Conservation (phyloP, 2,888 invertebrate genomes). For the Ceramica pisi region DNA sequence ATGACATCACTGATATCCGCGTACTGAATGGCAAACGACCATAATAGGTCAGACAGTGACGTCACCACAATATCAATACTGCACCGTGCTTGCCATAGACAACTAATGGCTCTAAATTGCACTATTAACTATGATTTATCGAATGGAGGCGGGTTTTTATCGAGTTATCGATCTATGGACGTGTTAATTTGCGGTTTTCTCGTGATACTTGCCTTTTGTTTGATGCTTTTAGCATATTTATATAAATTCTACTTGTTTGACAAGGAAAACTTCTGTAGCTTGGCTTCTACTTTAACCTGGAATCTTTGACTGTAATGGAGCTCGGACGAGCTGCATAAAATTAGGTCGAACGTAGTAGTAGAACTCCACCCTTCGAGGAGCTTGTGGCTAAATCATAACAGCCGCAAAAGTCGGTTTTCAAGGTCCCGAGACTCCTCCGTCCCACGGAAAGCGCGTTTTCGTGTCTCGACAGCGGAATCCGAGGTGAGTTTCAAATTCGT, state of each 20-base stretch:
- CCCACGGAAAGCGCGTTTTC: no score
- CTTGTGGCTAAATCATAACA: no score
- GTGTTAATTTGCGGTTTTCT: constrained; percentile 19
- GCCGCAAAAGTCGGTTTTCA: no score
- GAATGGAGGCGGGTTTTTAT: constrained; percentile 20
- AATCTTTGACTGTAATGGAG: no score
- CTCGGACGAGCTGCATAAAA: no score
- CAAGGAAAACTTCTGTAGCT: background rate
- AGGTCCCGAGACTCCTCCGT: no score
- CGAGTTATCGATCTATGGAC: constrained; percentile 11
- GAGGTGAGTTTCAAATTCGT: no score
- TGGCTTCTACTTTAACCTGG: no score
- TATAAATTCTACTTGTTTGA: background rate
- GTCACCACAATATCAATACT: constrained; percentile 57
- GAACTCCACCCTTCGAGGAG: no score
- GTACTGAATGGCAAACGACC: constrained; percentile 54
- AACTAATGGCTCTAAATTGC: constrained; percentile 20
- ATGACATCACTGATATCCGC: constrained; percentile 62
- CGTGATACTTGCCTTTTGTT: background rate
- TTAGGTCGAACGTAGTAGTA: no score
- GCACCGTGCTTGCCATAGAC: constrained; percentile 16
- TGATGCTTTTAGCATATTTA: background rate
- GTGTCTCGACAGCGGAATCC: no score
- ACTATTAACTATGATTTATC: constrained; percentile 43
- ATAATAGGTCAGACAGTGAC: constrained; percentile 60